phyloP scores from a whole-genome alignment of 2,797 vertebrate species.

The Galaxias olidus region DNA sequence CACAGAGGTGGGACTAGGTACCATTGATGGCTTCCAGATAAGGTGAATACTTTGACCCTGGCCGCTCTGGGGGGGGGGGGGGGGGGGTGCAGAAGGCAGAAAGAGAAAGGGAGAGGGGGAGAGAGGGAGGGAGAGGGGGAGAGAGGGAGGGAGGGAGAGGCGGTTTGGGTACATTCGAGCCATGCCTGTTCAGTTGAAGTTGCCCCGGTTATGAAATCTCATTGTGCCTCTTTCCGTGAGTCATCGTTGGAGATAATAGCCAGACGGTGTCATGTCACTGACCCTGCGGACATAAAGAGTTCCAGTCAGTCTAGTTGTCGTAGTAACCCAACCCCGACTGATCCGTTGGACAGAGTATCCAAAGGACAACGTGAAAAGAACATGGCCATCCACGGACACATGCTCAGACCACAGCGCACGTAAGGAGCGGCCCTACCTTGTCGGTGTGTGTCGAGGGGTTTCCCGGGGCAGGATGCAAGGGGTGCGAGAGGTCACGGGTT shows the following conservation, averaged over 20 bases:
- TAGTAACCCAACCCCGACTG: no score
- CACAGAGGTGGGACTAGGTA: constrained; percentile 69
- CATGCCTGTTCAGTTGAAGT: background rate
- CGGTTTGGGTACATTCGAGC: constrained; percentile 8
- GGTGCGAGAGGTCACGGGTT: constrained; percentile 29
- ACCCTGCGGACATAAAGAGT: constrained; percentile 28
- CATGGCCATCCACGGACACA: no score
- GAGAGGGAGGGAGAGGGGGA: constrained; percentile 26
- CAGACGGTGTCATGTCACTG: constrained; percentile 19
- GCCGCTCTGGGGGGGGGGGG: background rate
- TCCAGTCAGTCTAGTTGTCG: no score
- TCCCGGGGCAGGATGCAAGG: constrained; percentile 41
- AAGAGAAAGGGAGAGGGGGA: constrained; percentile 44
- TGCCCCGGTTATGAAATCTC: background rate
- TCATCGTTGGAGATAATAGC: constrained; percentile 17
- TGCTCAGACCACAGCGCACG: no score
- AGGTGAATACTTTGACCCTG: constrained; percentile 73
- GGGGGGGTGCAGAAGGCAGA: constrained; percentile 37
- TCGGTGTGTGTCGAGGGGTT: constrained; percentile 31
- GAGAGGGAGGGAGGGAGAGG: background rate
- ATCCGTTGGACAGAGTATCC: no score
- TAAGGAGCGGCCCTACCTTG: no score
- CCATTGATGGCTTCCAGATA: constrained; percentile 76
- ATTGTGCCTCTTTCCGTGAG: constrained; percentile 31
- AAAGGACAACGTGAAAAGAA: no score